Evolutionary conservation across 2,888 invertebrate genomes (phyloP), one percentile per base, ranked within the genome.

Genomic region (Eupeodes latifasciatus): DNA sequence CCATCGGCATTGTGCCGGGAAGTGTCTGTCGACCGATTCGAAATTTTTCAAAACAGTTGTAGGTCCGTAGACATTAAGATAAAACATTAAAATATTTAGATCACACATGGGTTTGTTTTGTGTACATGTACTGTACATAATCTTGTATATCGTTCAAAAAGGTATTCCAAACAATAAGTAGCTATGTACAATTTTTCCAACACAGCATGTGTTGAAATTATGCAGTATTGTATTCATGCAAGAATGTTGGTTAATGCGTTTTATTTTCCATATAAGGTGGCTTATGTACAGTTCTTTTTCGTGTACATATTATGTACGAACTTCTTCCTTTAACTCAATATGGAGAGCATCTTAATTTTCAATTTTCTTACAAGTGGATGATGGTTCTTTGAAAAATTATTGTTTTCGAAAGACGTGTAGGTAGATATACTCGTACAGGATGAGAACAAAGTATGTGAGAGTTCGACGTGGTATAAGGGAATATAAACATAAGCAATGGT

Each of bases 181-280:
- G 66, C 47, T 66, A 49, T 49, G 47, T 66, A 47, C 47, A 55
- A 57, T 27, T 27, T 55, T 79, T 74, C 47, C 44, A 81, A 47
- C 81, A 83, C 86, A 82, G 86, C 86, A 79, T 86, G 86, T 86
- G 86, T 79, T 79, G 72, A 86, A 79, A 66, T 66, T 86, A 67
- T 78, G 82, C 82, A 86, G 69, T 11, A 44, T 69, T 53, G 55
- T 76, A 3, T 27, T 59, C 36, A 47, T 75, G 74, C 57, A 82
- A 79, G 78, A 82, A 82, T 79, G 69, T 79, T 61, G 86, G 64
- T 83, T 5, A 0, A 40, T 86, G 86, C 86, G 47, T 85, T 53
- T 40, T n/a, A 64, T 64, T 49, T 62, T 55, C 44, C 55, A 71
- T 75, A 36, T 67, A 55, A 47, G 59, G 69, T 81, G 78, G 61